Base-by-base conservation (phyloP, 2,113 vertebrate genomes). In the Eptesicus fuscus region DNA sequence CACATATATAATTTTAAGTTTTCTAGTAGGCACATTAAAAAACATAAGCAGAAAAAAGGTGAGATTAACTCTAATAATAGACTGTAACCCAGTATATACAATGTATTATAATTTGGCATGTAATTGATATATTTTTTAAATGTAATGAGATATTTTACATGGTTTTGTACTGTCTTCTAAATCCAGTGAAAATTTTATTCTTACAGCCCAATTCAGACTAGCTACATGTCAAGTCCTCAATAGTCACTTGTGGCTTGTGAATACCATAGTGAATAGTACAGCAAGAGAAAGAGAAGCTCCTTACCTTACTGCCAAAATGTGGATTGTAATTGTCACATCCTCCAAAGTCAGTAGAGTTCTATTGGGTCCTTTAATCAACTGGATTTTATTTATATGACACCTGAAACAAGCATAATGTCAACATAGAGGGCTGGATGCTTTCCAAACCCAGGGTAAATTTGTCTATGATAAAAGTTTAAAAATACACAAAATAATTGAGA, bases 241-340 rank as follows among this genome's bases (percentile, higher is more conserved):
- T 17, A 73, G 32, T n/a, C 40, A 84, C 6, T 22, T 77, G n/a
- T 88, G 40, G 56, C 22, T 90, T 80, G 44, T 49, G 35, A 56
- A 37, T 88, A 78, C 70, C 71, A 71, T 25, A 82, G 17, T 53
- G 47, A 8, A 70, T 20, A 79, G 53, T 35, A 20, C 16, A 77
- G 11, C 8, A 78, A 69, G 42, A 94, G 25, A 93, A 83, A 44
- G 16, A 8, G 40, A 32, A 79, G 7, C 28, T 86, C 67, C 96
- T 97, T 98, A 99, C 99, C 97, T 99, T 99, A 96, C 98, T 99
- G 61, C 99, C 99, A 69, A 99, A 97, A 69, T 99, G 99, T 20
- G 99, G 98, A 92, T 99, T 99, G 83, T 99, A 95, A 99, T 99
- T 13, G 99, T 97, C 0, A 99, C 98, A 96, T 99, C 99, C 14